Evolutionary conservation across 2,113 vertebrate species (phyloP), one percentile per base, ranked within the genome.

Genomic region (Cygnus atratus): DNA sequence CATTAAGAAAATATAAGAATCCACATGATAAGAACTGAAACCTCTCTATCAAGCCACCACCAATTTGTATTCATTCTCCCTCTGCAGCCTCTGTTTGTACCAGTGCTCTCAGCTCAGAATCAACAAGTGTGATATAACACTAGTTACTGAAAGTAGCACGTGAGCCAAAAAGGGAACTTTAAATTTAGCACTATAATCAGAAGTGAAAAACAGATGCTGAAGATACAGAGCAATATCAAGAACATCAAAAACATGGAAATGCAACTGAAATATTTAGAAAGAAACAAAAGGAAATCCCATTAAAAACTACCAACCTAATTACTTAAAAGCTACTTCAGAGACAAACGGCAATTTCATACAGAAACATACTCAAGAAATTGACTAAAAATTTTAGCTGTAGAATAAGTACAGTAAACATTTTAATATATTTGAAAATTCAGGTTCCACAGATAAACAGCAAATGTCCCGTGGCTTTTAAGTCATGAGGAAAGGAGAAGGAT

Each of bases 201-300:
- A 92, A 91, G 76, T 68, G 91, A 92, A 89, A 95, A 87, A 72
- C 43, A 87, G 79, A 83, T 75, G 65, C 26, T 84, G 50, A 66
- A 86, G 63, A 48, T 26, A 54, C 19, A 82, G 25, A 68, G 43
- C 9, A 81, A 8, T 39, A 86, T 5, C 17, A 43, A 58, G 26
- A 87, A 67, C 22, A 75, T 33, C 33, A 91, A 62, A 91, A 78
- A 87, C 7, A 65, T 0, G 16, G 84, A 95, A 96, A 54, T 10
- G 48, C 18, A 79, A 72, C 58, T 7, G 62, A 91, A 92, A 76
- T 5, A 16, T 65, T 77, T 15, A 61, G 54, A 92, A 85, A 73
- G 55, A 93, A 84, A 88, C 15, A 70, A 84, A 93, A 90, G 58
- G 54, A 79, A 93, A 79, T 65, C 18, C 31, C 25, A n/a, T 13